These are phyloP conservation scores for Drosophila colorata DNA, from an alignment of 2,888 invertebrate genomes.

Conservation along the genomic window DNA sequence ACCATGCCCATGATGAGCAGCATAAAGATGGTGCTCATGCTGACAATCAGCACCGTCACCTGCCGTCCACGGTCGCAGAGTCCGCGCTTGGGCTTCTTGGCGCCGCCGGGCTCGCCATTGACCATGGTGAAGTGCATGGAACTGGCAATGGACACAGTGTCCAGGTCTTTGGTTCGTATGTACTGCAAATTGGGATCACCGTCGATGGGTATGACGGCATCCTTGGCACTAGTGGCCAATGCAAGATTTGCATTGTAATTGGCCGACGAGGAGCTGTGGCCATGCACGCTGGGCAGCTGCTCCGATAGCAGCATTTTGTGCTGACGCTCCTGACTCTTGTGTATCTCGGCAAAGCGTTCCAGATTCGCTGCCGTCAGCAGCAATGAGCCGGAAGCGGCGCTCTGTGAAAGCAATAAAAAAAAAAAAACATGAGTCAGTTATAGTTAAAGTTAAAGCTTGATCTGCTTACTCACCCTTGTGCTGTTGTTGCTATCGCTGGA, in stretches of 20 bases:
- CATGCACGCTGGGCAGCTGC: conserved; percentile 55
- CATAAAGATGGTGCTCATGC: conserved; percentile 93
- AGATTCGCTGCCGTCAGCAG: conserved; percentile 92
- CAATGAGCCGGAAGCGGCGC: conserved; percentile 92
- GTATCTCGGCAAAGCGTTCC: conserved; percentile 87
- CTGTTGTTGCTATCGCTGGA: conserved; percentile 91
- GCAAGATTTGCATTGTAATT: conserved; percentile 79
- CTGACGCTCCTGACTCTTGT: conserved; percentile 84
- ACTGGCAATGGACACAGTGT: conserved; percentile 92
- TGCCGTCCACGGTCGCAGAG: conserved; percentile 92
- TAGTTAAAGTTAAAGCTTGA: neutral
- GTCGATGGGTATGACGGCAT: conserved; percentile 82
- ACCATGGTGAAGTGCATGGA: conserved; percentile 95
- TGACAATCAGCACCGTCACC: conserved; percentile 92
- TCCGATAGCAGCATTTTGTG: conserved; percentile 66
- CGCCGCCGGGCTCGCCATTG: conserved; percentile 89
- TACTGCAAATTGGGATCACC: conserved; percentile 83
- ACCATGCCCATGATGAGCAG: conserved; percentile 92
- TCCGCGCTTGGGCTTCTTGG: conserved; percentile 88
- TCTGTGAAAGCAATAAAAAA: conserved; percentile 86
- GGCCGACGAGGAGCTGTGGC: conserved; percentile 43
- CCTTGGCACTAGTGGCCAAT: conserved; percentile 61
- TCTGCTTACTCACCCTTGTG: conserved; percentile 89
- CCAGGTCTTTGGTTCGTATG: conserved; percentile 86
- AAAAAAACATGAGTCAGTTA: conserved; percentile 14